Conservation (phyloP, 2,113 vertebrate genomes). For the Eira barbara region DNA sequence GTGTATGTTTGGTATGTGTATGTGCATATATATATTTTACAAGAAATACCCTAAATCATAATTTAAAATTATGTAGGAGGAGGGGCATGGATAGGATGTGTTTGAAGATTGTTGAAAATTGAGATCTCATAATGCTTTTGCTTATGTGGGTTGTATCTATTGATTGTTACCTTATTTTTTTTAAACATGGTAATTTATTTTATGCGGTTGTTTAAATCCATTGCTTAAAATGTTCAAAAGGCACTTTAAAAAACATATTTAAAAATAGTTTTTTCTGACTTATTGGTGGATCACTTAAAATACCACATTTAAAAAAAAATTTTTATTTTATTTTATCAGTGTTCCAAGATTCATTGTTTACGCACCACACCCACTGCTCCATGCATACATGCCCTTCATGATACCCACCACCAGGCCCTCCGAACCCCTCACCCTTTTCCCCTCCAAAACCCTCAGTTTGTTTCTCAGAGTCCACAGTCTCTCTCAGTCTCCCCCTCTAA, state of each 20-base stretch:
- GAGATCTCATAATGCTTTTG: background rate
- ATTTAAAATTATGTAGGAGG: background rate
- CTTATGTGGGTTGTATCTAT: background rate
- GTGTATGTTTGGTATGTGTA: too few relatives aligned
- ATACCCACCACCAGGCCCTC: too few relatives aligned
- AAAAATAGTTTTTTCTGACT: conserved; percentile 74
- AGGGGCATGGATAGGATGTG: background rate
- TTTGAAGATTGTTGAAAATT: conserved; percentile 1
- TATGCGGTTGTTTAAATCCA: conserved; percentile 67
- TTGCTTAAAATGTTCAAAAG: conserved; percentile 72
- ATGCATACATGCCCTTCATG: too few relatives aligned
- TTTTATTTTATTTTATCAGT: too few relatives aligned
- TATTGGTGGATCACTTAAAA: conserved; percentile 75
- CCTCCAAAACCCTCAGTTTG: too few relatives aligned
- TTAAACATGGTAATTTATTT: conserved; percentile 75
- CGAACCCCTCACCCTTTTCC: too few relatives aligned
- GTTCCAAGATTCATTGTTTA: too few relatives aligned
- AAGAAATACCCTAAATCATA: background rate
- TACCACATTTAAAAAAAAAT: conserved; percentile 21
- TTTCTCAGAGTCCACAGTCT: too few relatives aligned
- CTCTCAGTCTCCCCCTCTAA: too few relatives aligned
- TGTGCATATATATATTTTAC: background rate
- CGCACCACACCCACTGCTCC: too few relatives aligned
- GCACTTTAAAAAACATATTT: conserved; percentile 74
- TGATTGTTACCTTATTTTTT: background rate